Evolutionary conservation across 2,797 vertebrate species (phyloP).

Genomic region (Amniataba percoides): DNA sequence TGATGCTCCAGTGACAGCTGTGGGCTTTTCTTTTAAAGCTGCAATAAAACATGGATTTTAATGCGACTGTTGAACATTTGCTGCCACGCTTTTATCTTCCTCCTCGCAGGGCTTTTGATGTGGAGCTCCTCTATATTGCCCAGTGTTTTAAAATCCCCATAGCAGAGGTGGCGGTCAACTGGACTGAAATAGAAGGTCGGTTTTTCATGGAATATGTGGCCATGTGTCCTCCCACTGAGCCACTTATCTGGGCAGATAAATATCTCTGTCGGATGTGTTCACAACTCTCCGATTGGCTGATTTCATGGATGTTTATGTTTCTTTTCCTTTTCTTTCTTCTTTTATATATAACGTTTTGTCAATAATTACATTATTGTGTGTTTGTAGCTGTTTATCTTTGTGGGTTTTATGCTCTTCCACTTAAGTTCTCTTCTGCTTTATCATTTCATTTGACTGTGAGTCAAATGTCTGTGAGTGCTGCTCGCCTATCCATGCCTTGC

Average conservation of each 20-base stretch:
- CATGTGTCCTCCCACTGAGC: slow-evolving; percentile 22
- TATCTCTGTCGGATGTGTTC: slow-evolving; percentile 24
- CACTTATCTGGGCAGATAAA: slow-evolving; percentile 20
- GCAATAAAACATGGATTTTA: neutral
- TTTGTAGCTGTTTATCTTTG: neutral
- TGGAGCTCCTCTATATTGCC: slow-evolving; percentile 96
- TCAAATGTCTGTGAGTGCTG: neutral
- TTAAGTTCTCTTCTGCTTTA: neutral
- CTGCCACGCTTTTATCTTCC: neutral
- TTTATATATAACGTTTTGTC: neutral
- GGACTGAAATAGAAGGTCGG: slow-evolving; percentile 98
- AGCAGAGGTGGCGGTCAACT: slow-evolving; percentile 97
- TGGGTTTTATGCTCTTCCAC: neutral
- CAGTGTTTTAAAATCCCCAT: slow-evolving; percentile 94
- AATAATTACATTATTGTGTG: neutral
- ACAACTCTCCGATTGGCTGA: neutral
- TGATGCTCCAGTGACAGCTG: neutral
- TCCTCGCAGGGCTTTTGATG: slow-evolving; percentile 94
- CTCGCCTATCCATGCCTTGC: neutral
- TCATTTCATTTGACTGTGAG: neutral
- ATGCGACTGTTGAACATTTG: neutral
- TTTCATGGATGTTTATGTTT: neutral
- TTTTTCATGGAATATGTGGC: slow-evolving; percentile 41
- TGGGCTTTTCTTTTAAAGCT: neutral
- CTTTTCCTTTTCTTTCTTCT: neutral